These are phyloP conservation scores for Chloroclysta siterata DNA, from an alignment of 2,888 invertebrate genomes.

Conservation along the genomic window DNA sequence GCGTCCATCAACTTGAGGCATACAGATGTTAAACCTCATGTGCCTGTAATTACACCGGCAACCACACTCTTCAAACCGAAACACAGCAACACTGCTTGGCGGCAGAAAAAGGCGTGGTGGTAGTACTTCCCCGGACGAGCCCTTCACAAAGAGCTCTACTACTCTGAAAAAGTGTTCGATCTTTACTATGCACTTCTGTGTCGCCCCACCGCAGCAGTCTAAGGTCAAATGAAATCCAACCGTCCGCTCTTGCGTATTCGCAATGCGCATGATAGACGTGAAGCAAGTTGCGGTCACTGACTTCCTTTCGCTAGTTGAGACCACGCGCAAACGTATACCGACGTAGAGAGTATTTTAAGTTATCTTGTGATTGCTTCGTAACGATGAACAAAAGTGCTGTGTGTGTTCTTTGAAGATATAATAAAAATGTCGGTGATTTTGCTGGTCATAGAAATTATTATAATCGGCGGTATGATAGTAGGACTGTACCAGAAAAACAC, in stretches of 20 bases:
- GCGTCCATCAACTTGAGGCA: no score
- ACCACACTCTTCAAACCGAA: no score
- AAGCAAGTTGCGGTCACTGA: conserved; percentile 44
- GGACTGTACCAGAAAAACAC: conserved; percentile 75
- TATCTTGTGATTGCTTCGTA: neutral
- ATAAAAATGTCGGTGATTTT: conserved; percentile 53
- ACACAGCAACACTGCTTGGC: no score
- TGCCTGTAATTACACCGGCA: no score
- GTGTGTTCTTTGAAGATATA: conserved; percentile 12
- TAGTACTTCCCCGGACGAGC: no score
- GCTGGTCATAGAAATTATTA: conserved; percentile 52
- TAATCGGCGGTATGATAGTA: conserved; percentile 57
- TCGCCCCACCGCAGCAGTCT: conserved; percentile 23
- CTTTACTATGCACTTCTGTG: neutral
- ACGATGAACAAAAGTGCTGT: conserved; percentile 1
- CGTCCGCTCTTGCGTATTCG: conserved; percentile 49
- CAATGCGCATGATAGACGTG: conserved; percentile 44
- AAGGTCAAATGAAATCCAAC: conserved; percentile 38
- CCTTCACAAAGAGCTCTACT: no score
- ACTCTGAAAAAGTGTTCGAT: no score
- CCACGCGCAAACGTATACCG: conserved; percentile 25
- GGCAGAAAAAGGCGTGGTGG: no score
- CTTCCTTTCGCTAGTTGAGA: conserved; percentile 39
- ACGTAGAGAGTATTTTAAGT: neutral
- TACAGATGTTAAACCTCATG: no score